A percentile compares a stretch with the other conserved stretches of the same genome.
Conservation (phyloP, 2,888 invertebrate genomes). For the Conomelus anceps region DNA sequence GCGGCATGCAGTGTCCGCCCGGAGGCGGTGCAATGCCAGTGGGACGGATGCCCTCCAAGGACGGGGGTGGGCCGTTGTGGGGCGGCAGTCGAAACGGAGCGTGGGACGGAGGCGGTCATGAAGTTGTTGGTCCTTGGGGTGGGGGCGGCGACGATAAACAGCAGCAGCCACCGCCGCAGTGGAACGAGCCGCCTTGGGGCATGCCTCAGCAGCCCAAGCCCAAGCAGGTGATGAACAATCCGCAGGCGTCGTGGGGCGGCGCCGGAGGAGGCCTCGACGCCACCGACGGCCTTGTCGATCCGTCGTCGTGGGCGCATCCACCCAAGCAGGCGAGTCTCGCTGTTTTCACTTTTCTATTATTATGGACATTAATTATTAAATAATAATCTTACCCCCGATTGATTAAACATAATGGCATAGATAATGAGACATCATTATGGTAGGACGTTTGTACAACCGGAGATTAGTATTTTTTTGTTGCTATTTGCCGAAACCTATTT, state of each 20-base stretch:
- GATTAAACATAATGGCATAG: too few relatives aligned
- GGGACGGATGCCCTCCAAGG: constrained; percentile 51
- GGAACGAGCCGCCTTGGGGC: constrained; percentile 42
- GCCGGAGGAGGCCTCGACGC: constrained; percentile 38
- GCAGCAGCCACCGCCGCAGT: constrained; percentile 38
- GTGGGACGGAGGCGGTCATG: neutral
- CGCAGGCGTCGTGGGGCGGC: too few relatives aligned
- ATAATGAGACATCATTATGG: too few relatives aligned
- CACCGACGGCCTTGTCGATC: constrained; percentile 47
- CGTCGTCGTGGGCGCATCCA: constrained; percentile 57
- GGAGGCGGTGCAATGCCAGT: constrained; percentile 58
- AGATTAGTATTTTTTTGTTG: too few relatives aligned
- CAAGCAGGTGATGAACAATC: constrained; percentile 47
- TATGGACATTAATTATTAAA: too few relatives aligned
- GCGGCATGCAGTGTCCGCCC: constrained; percentile 43
- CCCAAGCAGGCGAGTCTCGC: constrained; percentile 48
- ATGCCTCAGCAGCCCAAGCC: constrained; percentile 57
- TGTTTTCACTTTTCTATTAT: too few relatives aligned
- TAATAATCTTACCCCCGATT: too few relatives aligned
- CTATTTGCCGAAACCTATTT: too few relatives aligned
- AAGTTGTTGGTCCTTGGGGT: too few relatives aligned
- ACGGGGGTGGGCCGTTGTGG: constrained; percentile 38
- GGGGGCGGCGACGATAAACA: constrained; percentile 38
- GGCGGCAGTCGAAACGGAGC: neutral
- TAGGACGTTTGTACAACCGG: too few relatives aligned